Conservation (phyloP, 2,113 vertebrate species). For the Alligator sinensis region DNA sequence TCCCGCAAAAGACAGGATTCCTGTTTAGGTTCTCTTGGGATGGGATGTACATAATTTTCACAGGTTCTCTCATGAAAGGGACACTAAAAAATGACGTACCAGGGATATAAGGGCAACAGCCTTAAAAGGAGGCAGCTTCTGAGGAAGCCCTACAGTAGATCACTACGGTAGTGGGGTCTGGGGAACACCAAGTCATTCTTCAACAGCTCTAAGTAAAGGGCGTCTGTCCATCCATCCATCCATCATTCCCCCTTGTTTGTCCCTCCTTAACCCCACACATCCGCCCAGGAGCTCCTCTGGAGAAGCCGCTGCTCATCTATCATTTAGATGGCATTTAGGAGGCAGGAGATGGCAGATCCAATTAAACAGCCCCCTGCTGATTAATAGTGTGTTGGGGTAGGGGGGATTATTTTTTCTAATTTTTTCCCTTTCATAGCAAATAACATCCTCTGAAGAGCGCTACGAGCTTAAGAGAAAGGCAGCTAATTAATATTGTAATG, state of each 20-base stretch:
- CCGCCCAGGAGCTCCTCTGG: fast-evolving
- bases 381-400: neutral
- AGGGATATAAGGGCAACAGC: neutral
- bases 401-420: neutral
- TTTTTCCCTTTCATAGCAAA: constrained; percentile 53
- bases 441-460: constrained; percentile 24
- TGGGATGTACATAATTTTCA: neutral
- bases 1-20: no score
- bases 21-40: no score
- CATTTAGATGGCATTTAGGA: neutral
- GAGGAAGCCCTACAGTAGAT: neutral
- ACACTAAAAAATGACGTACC: neutral
- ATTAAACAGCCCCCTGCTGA: constrained; percentile 47
- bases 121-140: neutral
- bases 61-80: neutral
- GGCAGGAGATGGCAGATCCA: neutral
- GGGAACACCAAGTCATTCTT: neutral
- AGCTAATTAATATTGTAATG: constrained; percentile 46
- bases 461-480: constrained; percentile 46
- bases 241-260: neutral
- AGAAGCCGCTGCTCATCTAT: neutral
- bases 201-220: neutral
- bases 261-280: neutral
- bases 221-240: neutral
- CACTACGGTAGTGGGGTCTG: neutral